Base-by-base conservation (phyloP, 2,888 invertebrate species). In the Heteropelma amictum region DNA sequence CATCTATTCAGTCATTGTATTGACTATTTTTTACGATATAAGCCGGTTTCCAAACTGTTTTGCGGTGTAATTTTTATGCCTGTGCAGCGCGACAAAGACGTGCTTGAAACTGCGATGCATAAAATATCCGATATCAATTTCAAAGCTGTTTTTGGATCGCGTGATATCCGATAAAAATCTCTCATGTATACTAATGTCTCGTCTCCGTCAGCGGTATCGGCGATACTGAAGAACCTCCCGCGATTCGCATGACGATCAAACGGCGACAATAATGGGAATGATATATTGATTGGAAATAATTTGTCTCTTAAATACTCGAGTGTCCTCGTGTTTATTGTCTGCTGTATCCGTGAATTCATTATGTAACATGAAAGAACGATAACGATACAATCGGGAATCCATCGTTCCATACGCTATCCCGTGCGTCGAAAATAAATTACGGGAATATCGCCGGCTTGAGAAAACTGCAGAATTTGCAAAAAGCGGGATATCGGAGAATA, bases 171-270 rank as follows among this genome's bases (percentile, higher is more conserved):
- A 23, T 4, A 49, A 10, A 14, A 8, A 45, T n/a, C 26, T 49
- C 38, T 40, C 21, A 19, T 10, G 61, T 19, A 30, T 54, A 53
- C 12, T 2, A 61, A 70, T 40, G 45, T 21, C 28, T 26, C 53
- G 12, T 28, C 6, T 10, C 51, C 35, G 61, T 70, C 45, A 45
- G 21, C 53, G 28, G 35, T 61, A 45, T 61, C 53, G 42, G 54
- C 35, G 28, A 40, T 54, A 68, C 17, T 26, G 17, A 8, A 38
- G 42, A 40, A 3, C 40, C 38, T 14, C 14, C 30, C 21, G 17
- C 23, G n/a, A 7, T 14, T 28, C 51, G 26, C 40, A 61, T 61
- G 21, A 61, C 69, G 40, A 45, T 61, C 35, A 33, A 60, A 60
- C 35, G 12, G 17, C 19, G 5, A 12, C 14, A 12, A 26, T 30